Percentiles rank a stretch among this genome's conserved stretches.
Conservation (phyloP, 1,140 invertebrate species). For the Venustaconcha ellipsiformis region DNA sequence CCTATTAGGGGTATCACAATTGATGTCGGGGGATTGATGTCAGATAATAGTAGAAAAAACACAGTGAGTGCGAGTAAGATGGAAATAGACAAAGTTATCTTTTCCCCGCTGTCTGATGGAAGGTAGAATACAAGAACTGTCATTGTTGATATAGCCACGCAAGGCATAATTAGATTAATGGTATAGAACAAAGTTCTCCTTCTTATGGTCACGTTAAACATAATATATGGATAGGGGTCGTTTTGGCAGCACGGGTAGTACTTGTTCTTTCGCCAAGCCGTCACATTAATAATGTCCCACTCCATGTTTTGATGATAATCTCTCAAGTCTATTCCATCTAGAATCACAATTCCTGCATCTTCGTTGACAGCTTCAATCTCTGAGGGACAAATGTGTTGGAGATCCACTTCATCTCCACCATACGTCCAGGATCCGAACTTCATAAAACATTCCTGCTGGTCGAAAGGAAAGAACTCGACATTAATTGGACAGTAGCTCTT, state of each 20-base stretch:
- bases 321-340: slow-evolving; percentile 60
- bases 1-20: slow-evolving; percentile 98
- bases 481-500: slow-evolving; percentile 99
- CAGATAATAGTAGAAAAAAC: slow-evolving; percentile 98
- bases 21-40: slow-evolving; percentile 98
- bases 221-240: slow-evolving; percentile 66
- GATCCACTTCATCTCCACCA: slow-evolving; percentile 70
- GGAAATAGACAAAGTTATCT: slow-evolving; percentile 99
- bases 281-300: slow-evolving; percentile 90
- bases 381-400: slow-evolving; percentile 11
- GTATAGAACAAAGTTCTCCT: slow-evolving; percentile 69
- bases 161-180: slow-evolving; percentile 69
- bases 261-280: slow-evolving; percentile 59
- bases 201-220: slow-evolving; percentile 64
- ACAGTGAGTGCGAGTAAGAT: slow-evolving; percentile 99
- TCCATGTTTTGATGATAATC: slow-evolving; percentile 82
- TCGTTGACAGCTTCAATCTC: background rate
- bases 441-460: slow-evolving; percentile 94
- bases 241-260: slow-evolving; percentile 60
- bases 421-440: slow-evolving; percentile 89
- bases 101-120: slow-evolving; percentile 98
- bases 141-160: slow-evolving; percentile 82
- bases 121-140: slow-evolving; percentile 99
- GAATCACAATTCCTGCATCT: slow-evolving; percentile 28
- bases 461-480: slow-evolving; percentile 87